A percentile compares a stretch with the other conserved stretches of the same genome.
phyloP scores from a whole-genome alignment of 2,113 vertebrate species.

The Rostratula benghalensis region DNA sequence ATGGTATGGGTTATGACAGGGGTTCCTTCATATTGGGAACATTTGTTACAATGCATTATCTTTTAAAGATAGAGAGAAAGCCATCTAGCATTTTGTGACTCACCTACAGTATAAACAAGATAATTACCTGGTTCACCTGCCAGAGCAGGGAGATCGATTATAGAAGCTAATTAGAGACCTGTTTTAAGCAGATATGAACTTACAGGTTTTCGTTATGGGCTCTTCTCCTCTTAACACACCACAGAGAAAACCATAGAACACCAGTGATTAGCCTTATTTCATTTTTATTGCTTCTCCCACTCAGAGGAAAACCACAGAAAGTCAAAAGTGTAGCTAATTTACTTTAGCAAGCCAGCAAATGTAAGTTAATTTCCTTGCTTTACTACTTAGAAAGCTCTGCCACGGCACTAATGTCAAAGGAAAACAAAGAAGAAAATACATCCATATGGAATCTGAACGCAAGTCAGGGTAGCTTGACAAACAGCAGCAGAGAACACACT shows the following conservation, averaged over 20 bases:
- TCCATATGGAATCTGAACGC: constrained; percentile 35
- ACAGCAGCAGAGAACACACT: neutral
- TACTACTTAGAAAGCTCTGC: constrained; percentile 56
- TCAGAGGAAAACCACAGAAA: constrained; percentile 69
- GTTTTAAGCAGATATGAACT: constrained; percentile 70
- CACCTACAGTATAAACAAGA: constrained; percentile 70
- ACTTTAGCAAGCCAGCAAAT: constrained; percentile 68
- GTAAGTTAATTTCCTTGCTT: constrained; percentile 71
- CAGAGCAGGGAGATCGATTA: constrained; percentile 71
- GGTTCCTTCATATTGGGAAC: constrained; percentile 53
- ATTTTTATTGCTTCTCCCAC: constrained; percentile 73
- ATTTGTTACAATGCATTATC: constrained; percentile 58
- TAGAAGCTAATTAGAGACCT: constrained; percentile 76
- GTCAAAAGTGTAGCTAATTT: constrained; percentile 74
- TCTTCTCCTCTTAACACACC: constrained; percentile 58
- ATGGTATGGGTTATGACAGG: constrained; percentile 48
- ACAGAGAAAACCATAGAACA: constrained; percentile 66
- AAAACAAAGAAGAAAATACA: constrained; percentile 20
- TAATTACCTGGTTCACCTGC: constrained; percentile 74
- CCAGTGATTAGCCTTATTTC: constrained; percentile 74
- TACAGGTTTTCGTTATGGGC: constrained; percentile 64
- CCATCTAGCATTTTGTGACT: constrained; percentile 67
- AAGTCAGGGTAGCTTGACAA: neutral
- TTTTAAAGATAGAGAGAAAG: constrained; percentile 61
- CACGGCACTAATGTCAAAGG: constrained; percentile 52